phyloP scores from a whole-genome alignment of 2,113 vertebrate species.

The Alectura lathami region DNA sequence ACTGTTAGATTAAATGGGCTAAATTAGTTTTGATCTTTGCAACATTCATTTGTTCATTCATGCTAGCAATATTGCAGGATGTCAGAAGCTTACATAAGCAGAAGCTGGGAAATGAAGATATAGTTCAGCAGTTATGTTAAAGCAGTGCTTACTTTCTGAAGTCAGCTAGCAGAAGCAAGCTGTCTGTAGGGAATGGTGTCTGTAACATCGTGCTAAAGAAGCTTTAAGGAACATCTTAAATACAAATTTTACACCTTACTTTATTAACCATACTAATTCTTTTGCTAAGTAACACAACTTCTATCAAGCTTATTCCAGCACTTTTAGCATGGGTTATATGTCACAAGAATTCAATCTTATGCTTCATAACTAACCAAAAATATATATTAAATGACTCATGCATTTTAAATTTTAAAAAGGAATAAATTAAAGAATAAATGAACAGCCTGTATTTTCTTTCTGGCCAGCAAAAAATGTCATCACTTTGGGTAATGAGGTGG shows the following conservation, averaged over 20 bases:
- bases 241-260: background rate
- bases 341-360: background rate
- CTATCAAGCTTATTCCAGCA: background rate
- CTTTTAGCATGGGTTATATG: background rate
- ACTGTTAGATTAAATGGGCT: background rate
- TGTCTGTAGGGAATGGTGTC: background rate
- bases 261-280: background rate
- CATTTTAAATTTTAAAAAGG: background rate
- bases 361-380: background rate
- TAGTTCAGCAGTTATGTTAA: background rate
- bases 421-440: background rate
- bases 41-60: background rate
- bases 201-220: background rate
- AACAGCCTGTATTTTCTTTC: background rate
- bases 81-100: background rate
- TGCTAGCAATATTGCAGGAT: background rate
- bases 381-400: background rate
- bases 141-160: background rate
- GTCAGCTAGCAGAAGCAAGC: background rate
- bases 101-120: background rate
- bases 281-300: background rate
- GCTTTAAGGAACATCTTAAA: background rate
- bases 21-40: background rate
- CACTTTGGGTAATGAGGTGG: background rate
- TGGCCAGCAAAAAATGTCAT: fast-evolving